Conservation (phyloP, 2,113 vertebrate species). For the Phycodurus eques region DNA sequence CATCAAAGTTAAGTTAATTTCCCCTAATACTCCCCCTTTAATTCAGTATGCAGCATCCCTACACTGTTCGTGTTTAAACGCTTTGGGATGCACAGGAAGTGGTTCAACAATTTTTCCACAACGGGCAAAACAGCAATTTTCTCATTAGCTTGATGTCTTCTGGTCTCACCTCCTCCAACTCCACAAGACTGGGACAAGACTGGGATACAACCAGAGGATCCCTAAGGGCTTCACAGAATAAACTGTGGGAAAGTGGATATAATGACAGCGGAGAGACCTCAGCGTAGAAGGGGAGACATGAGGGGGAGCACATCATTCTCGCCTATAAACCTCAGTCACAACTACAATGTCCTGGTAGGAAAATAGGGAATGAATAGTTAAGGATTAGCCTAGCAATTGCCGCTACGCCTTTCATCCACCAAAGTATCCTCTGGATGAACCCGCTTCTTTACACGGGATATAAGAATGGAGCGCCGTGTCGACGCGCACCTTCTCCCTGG, state of each 20-base stretch:
- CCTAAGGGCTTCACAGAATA: conserved; percentile 31
- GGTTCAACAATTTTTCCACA: conserved; percentile 38
- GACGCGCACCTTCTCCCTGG: conserved; percentile 47
- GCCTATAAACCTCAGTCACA: conserved; percentile 25
- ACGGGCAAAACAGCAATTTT: conserved; percentile 1
- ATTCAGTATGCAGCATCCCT: background rate
- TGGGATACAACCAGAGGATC: conserved; percentile 40
- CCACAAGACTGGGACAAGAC: conserved; percentile 30
- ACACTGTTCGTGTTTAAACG: background rate
- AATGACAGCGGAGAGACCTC: conserved; percentile 28
- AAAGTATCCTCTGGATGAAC: conserved; percentile 70
- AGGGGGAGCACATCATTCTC: conserved; percentile 28
- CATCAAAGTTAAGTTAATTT: background rate
- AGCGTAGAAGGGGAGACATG: conserved; percentile 10
- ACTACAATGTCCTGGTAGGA: conserved; percentile 20
- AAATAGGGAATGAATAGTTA: conserved; percentile 53
- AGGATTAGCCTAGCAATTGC: conserved; percentile 56
- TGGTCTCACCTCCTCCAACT: conserved; percentile 37
- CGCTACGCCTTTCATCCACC: conserved; percentile 56
- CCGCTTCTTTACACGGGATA: conserved; percentile 42
- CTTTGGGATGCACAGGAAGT: conserved; percentile 41
- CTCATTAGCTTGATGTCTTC: conserved; percentile 50
- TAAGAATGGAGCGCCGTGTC: conserved; percentile 41
- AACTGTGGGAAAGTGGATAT: conserved; percentile 40
- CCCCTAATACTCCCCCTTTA: background rate